Conservation (phyloP, 2,113 vertebrate species). For the Chascanopsetta lugubris region DNA sequence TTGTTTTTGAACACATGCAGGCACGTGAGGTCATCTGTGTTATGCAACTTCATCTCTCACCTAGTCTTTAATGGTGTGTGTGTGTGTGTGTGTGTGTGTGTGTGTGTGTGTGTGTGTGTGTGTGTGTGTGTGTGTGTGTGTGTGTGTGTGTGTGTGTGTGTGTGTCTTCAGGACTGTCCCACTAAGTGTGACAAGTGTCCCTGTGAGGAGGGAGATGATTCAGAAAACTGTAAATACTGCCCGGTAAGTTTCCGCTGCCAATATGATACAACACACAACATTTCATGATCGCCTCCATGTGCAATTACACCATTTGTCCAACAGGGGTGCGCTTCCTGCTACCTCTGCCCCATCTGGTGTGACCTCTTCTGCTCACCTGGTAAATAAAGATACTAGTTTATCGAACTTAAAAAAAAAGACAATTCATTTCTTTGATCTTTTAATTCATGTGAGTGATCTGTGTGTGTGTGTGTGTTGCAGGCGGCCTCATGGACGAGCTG, state of each 20-base stretch:
- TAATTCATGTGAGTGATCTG: no score
- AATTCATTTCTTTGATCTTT: no score
- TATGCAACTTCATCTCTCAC: no score
- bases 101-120: no score
- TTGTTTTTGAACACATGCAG: no score
- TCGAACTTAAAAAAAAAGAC: no score
- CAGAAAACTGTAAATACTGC: constrained; percentile 83
- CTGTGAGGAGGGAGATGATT: constrained; percentile 84
- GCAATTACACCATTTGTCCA: not conserved
- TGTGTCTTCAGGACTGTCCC: constrained; percentile 74
- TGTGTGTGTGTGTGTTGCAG: constrained; percentile 48
- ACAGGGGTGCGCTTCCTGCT: constrained; percentile 86
- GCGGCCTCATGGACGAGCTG: constrained; percentile 82
- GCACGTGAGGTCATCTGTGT: no score
- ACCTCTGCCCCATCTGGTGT: constrained; percentile 86
- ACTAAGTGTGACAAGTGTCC: constrained; percentile 82
- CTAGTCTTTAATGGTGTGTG: no score
- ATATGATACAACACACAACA: not conserved
- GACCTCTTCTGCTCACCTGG: constrained; percentile 87
- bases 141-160: not conserved
- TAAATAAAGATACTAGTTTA: constrained; percentile 36
- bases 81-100: no score
- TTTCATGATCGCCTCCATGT: not conserved
- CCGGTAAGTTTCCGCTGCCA: constrained; percentile 71
- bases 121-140: no score